Percentiles rank a stretch among this genome's conserved stretches.
Evolutionary conservation across 2,888 invertebrate genomes (phyloP).

Genomic region (Bruchidius siliquastri): DNA sequence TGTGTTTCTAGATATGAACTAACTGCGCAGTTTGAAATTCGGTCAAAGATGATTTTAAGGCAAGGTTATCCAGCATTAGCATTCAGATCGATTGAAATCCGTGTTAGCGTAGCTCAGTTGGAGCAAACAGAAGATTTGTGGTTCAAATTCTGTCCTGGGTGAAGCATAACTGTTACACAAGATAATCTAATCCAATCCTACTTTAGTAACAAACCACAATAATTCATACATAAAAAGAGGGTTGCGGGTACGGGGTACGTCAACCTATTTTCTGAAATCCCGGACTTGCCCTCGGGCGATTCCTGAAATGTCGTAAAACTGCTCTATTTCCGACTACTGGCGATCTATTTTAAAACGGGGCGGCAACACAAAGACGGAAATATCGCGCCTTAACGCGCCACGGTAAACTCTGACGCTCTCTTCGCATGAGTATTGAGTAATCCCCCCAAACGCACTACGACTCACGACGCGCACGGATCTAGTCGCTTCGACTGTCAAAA

Average conservation of each 20-base stretch:
- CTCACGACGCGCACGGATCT: neutral
- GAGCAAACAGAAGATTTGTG: no score
- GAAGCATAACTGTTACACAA: no score
- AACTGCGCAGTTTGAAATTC: no score
- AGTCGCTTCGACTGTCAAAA: neutral
- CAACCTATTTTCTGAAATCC: neutral
- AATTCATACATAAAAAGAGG: no score
- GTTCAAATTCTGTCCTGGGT: no score
- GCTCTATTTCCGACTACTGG: neutral
- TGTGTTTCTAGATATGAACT: no score
- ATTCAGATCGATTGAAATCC: no score
- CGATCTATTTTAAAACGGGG: neutral
- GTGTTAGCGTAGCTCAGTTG: no score
- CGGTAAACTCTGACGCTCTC: neutral
- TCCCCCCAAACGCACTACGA: neutral
- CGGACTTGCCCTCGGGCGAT: neutral
- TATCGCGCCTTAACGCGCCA: neutral
- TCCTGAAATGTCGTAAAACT: neutral
- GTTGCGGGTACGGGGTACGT: neutral
- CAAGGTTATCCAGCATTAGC: no score
- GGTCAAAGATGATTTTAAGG: no score
- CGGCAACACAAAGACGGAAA: constrained; percentile 16
- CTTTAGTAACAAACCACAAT: no score
- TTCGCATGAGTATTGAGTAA: neutral
- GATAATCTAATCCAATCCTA: no score